These are phyloP conservation scores for Peromyscus melanophrys DNA, from an alignment of 2,797 vertebrate species.

Conservation along the genomic window DNA sequence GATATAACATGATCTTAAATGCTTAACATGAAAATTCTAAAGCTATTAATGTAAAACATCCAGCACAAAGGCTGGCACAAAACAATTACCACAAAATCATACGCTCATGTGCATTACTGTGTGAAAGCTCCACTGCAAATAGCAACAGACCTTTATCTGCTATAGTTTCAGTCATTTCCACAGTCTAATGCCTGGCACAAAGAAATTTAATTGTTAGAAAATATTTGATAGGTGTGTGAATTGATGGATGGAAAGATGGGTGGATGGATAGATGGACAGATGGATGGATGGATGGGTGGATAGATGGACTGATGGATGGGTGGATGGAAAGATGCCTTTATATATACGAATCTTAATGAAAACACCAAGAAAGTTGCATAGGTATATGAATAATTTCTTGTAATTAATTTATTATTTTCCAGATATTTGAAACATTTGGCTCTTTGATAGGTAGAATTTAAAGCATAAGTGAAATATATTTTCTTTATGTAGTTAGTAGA, in stretches of 20 bases:
- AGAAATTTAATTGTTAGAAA: background rate
- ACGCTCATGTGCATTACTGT: background rate
- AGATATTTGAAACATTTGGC: constrained; percentile 34
- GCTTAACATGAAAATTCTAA: background rate
- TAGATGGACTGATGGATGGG: background rate
- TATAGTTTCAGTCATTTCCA: background rate
- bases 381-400: constrained; percentile 25
- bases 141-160: background rate
- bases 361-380: constrained; percentile 8
- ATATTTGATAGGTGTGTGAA: background rate
- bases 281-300: too few species aligned
- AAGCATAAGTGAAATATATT: background rate
- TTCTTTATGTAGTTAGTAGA: background rate
- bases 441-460: constrained; percentile 34
- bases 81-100: background rate
- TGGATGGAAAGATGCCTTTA: background rate
- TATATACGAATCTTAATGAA: background rate
- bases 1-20: background rate
- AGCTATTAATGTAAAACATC: background rate
- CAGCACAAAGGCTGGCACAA: background rate
- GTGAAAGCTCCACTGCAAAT: background rate
- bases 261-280: background rate
- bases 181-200: background rate
- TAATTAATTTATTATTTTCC: background rate
- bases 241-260: too few species aligned